Conservation (phyloP, 2,797 vertebrate species). For the Micropoecilia bifurca region DNA sequence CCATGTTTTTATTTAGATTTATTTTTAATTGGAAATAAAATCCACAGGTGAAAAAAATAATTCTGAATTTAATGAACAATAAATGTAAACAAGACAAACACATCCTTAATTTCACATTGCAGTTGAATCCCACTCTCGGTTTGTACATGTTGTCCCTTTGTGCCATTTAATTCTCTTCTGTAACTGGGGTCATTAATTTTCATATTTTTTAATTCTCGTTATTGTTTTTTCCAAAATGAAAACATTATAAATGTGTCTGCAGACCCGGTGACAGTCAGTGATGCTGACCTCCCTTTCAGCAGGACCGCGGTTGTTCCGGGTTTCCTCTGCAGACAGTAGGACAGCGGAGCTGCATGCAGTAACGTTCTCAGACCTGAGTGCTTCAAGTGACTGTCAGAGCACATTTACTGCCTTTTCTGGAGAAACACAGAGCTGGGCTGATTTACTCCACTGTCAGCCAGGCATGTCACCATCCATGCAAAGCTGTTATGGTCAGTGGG, state of each 20-base stretch:
- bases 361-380: neutral
- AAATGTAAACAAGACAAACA: neutral
- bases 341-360: neutral
- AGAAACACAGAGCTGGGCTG: conserved; percentile 8
- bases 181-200: neutral
- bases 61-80: neutral
- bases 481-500: neutral
- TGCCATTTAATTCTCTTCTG: neutral
- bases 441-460: neutral
- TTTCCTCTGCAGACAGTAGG: neutral
- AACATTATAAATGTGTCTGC: neutral
- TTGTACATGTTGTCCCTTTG: neutral
- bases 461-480: conserved; percentile 4
- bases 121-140: neutral
- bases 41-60: neutral
- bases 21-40: neutral
- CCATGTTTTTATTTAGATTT: neutral
- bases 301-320: neutral
- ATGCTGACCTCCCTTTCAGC: neutral
- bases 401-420: neutral
- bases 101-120: neutral
- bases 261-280: neutral
- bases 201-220: neutral
- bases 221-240: neutral
- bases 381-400: conserved; percentile 9